Evolutionary conservation across 2,888 invertebrate genomes (phyloP), one percentile per base, ranked within the genome.

Genomic region (Alloscopus bannaensis): DNA sequence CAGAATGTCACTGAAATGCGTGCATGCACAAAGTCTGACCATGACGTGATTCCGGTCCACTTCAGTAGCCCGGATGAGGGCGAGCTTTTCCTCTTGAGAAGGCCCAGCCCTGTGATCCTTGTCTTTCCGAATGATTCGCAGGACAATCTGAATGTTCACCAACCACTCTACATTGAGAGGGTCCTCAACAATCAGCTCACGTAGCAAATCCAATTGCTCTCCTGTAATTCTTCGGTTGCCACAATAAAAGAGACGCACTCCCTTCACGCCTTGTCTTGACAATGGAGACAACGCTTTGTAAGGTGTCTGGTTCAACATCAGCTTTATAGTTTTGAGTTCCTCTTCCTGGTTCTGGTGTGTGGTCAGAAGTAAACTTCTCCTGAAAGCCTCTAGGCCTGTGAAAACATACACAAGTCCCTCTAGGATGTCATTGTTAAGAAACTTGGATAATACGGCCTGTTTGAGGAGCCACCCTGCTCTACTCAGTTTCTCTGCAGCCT

Each of bases 1-100:
- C n/a, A 47, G 8, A 47, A 47, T n/a, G 18, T 47, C 47, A 47
- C 47, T 47, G n/a, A 47, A n/a, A 47, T 47, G 18, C 47, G 18
- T 13, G 18, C 47, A 47, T 4, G 18, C 47, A n/a, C 3, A 3
- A 13, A 47, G 11, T 47, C 18, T 47, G 4, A 47, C 47, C 47
- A 47, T 47, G 4, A 47, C 47, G n/a, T 47, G 47, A 47, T 47
- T 47, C 18, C n/a, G 11, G n/a, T 6, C 47, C 11, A 47, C 18
- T 47, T 47, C 47, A 13, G 18, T n/a, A n/a, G 47, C 47, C 18
- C n/a, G 8, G n/a, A n/a, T 3, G 4, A 47, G 11, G 11, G 47
- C n/a, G n/a, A 47, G 4, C n/a, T 47, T 47, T n/a, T 47, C 47
- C 18, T 47, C 47, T 47, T 47, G n/a, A 47, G 6, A 4, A 3